Evolutionary conservation across 2,888 invertebrate genomes (phyloP), one percentile per base, ranked within the genome.

Genomic region (Caenorhabditis sinica): DNA sequence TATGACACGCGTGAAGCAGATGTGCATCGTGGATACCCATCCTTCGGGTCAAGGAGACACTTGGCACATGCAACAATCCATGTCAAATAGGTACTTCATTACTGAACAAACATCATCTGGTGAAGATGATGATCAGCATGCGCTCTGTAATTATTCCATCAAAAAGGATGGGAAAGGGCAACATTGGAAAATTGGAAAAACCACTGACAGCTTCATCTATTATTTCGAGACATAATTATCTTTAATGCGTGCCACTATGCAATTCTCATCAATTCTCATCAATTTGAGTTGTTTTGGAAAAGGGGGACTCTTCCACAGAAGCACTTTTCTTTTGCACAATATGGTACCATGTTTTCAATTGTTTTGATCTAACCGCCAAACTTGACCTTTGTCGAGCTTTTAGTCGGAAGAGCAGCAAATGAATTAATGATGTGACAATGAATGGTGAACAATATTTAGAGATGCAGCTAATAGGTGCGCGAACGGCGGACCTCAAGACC

Each of bases 81-180:
- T 74, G 74, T 66, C 75, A 40, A 75, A 53, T 72, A 80, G 80
- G 80, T 80, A 80, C 80, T 80, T 80, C 80, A 80, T 80, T 80
- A 80, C 80, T 80, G 72, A 80, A 72, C 80, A 80, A 80, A 80
- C 80, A 80, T 80, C 80, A 80, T 65, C 80, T 80, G 80, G 80
- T 79, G 20, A 20, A 3, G 77, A 77, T 69, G 63, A 71, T 69
- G 69, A 63, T 71, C 71, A 71, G 23, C 63, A 61, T 58, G 65
- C 45, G 43, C 65, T 68, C 80, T 80, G 80, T 80, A 80, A 80
- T 80, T 80, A 80, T 80, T 80, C 80, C 80, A 80, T 80, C 80
- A 79, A 69, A 30, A 58, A 28, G 23, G 43, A 43, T 28, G 56
- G 4, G 8, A 49, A 33, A 58, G 53, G 65, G 25, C 23, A 20